Evolutionary conservation across 1,140 invertebrate genomes (phyloP).

Genomic region (Hesperophylax magnus): DNA sequence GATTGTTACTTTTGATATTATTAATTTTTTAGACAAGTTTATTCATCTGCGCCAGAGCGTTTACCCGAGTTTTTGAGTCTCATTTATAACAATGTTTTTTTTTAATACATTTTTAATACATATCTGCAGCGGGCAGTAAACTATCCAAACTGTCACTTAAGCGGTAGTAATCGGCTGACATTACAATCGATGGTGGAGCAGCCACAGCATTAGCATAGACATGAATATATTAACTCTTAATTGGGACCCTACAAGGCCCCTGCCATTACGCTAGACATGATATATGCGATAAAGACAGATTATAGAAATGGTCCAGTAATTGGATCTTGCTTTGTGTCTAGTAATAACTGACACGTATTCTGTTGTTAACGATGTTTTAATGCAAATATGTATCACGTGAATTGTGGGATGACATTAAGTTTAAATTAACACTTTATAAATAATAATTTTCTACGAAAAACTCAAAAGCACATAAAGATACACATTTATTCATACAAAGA

Average conservation of each 20-base stretch:
- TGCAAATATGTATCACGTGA: background rate
- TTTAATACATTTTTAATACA: background rate
- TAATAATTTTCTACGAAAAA: too few relatives aligned
- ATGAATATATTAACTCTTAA: constrained; percentile 33
- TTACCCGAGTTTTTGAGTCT: background rate
- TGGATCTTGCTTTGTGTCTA: background rate
- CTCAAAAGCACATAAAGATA: too few relatives aligned
- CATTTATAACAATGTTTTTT: background rate
- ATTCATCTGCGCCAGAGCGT: too few relatives aligned
- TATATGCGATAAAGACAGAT: constrained; percentile 8
- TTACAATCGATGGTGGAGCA: background rate
- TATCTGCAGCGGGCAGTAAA: background rate
- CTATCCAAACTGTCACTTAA: constrained; percentile 3
- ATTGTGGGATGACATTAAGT: background rate
- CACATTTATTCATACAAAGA: too few relatives aligned
- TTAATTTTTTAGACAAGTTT: too few relatives aligned
- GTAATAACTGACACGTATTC: background rate
- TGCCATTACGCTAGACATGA: background rate
- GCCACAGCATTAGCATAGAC: constrained; percentile 14
- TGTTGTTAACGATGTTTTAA: background rate
- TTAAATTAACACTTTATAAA: too few relatives aligned
- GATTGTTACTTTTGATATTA: too few relatives aligned
- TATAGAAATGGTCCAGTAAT: background rate
- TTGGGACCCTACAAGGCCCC: background rate
- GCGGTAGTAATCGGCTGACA: background rate